Evolutionary conservation across 2,797 vertebrate genomes (phyloP).

Genomic region (Austrolebias charrua): DNA sequence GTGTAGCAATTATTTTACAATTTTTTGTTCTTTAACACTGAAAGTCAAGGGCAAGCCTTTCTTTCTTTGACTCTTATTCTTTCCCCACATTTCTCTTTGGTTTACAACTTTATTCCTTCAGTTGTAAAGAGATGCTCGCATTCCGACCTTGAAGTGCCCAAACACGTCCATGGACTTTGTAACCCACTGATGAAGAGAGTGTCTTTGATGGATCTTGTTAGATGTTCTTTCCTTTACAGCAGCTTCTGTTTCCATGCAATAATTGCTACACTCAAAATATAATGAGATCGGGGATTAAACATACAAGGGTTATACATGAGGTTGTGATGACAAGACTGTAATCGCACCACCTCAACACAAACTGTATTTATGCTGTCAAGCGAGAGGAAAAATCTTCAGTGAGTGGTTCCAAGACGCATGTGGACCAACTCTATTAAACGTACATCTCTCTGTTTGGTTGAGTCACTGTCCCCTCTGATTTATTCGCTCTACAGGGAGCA

Average conservation of each 20-base stretch:
- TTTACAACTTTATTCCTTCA: slow-evolving; percentile 32
- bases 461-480: slow-evolving; percentile 25
- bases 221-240: slow-evolving; percentile 21
- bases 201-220: slow-evolving; percentile 32
- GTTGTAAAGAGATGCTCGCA: slow-evolving; percentile 55
- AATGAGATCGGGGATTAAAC: slow-evolving; percentile 2
- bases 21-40: no score
- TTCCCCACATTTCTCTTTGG: not conserved
- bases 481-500: slow-evolving; percentile 44
- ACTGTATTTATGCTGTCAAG: slow-evolving; percentile 3
- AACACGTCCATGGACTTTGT: slow-evolving; percentile 4
- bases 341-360: not conserved
- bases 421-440: slow-evolving; percentile 27
- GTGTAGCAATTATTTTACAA: no score
- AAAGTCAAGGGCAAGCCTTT: no score
- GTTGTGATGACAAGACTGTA: not conserved
- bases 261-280: slow-evolving; percentile 16
- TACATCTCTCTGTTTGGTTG: slow-evolving; percentile 26
- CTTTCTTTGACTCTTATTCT: not conserved
- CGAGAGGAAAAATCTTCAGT: slow-evolving; percentile 13
- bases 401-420: slow-evolving; percentile 10
- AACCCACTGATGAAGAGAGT: slow-evolving; percentile 22
- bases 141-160: slow-evolving; percentile 40
- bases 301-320: not conserved
- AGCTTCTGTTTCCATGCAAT: slow-evolving; percentile 4